These are phyloP conservation scores for Sebastes iracundus DNA, from an alignment of 2,797 vertebrate genomes.

Conservation along the genomic window DNA sequence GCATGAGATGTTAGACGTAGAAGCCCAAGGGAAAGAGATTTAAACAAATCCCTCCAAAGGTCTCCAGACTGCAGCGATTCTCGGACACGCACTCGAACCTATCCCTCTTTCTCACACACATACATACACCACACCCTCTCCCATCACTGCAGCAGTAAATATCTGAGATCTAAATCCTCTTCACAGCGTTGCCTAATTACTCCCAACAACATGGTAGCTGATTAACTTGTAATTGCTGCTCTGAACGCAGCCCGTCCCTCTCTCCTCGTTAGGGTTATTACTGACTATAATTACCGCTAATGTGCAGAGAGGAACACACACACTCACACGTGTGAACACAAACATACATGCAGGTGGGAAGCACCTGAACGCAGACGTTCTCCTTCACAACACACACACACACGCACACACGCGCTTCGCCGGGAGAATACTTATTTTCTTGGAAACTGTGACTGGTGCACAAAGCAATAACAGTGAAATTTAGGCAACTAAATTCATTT, in stretches of 20 bases:
- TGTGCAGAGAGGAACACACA: constrained; percentile 91
- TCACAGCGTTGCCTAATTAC: constrained; percentile 95
- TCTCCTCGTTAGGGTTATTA: constrained; percentile 97
- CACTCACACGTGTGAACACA: constrained; percentile 36
- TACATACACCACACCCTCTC: constrained; percentile 15
- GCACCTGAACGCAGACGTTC: constrained; percentile 42
- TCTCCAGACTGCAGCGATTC: neutral
- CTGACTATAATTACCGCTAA: constrained; percentile 99
- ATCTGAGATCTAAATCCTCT: constrained; percentile 81
- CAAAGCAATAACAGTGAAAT: constrained; percentile 77
- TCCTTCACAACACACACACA: constrained; percentile 14
- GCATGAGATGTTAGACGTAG: neutral
- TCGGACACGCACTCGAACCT: neutral
- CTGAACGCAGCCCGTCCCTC: constrained; percentile 94
- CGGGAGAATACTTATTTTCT: constrained; percentile 77
- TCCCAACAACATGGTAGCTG: constrained; percentile 97
- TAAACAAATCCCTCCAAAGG: neutral
- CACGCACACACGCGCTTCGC: neutral
- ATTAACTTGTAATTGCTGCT: constrained; percentile 99
- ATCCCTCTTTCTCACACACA: neutral
- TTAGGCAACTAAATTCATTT: constrained; percentile 73
- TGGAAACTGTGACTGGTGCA: constrained; percentile 81
- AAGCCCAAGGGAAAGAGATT: neutral
- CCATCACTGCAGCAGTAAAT: constrained; percentile 68
- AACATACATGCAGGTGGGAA: constrained; percentile 57